Base-by-base conservation (phyloP, 2,888 invertebrate genomes). In the Argynnis bischoffii region DNA sequence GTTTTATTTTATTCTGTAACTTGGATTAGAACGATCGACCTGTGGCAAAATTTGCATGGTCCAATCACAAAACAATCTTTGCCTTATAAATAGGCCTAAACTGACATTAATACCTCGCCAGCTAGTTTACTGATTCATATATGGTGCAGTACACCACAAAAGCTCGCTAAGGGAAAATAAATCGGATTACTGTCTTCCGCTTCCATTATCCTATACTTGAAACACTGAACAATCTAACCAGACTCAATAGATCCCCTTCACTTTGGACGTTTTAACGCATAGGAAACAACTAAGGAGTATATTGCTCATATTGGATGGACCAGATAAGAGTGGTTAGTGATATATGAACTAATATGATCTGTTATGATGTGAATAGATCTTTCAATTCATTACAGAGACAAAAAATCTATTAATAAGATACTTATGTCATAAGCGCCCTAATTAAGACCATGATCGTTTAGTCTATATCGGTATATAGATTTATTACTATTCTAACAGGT, bases 101-200 rank as follows among this genome's bases (percentile, higher is more conserved):
- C 26, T n/a, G 26, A 31, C 59, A 59, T 59, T 48, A 59, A 48
- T 59, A 59, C 48, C 11, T 11, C 26, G 26, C 26, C 59, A 48
- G 48, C 48, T 59, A 59, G 59, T 48, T 59, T 48, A 59, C 31
- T 48, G 48, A 59, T n/a, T 59, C 59, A 59, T 59, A 48, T 59
- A 59, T 31, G 59, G 31, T 48, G 48, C 26, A 48, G 47, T 47
- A 47, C 47, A n/a, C 65, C 65, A 53, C 65, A 59, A 65, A 54
- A 65, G 65, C 59, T 67, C 69, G 60, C 66, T 68, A 63, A 71
- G 73, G 70, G 72, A 48, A 66, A 74, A 74, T 74, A 74, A 74
- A 74, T 72, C 72, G 68, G 71, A 74, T 74, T 74, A 74, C 67
- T 69, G 70, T 64, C 70, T 72, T 72, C 69, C 68, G 67, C 66